A percentile compares a stretch with the other conserved stretches of the same genome.
phyloP scores from a whole-genome alignment of 2,888 invertebrate genomes.

The Orthosia gothica region DNA sequence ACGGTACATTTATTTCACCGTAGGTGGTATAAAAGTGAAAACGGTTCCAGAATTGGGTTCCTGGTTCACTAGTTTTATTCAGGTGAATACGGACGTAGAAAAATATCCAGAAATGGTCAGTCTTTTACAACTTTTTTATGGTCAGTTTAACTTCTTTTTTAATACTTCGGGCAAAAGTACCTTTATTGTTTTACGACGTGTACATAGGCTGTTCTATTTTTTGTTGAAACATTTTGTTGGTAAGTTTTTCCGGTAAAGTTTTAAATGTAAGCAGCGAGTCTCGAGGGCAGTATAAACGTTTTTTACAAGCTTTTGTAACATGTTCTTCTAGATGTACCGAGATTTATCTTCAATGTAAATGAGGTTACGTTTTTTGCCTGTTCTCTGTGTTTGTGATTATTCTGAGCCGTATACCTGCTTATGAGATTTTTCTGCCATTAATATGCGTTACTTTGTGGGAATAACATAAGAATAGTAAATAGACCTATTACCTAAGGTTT shows the following conservation, averaged over 20 bases:
- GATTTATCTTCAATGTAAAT: constrained; percentile 26
- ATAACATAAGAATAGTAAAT: not conserved
- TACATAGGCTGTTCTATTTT: constrained; percentile 27
- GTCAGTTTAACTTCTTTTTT: constrained; percentile 47
- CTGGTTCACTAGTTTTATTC: constrained; percentile 28
- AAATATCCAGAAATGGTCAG: constrained; percentile 46
- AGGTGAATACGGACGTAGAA: constrained; percentile 27
- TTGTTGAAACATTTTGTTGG: constrained; percentile 28
- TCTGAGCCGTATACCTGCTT: not conserved
- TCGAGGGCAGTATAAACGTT: constrained; percentile 42
- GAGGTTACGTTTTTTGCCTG: not conserved
- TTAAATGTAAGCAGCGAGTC: constrained; percentile 23
- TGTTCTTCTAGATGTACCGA: constrained; percentile 9
- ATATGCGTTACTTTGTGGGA: not conserved
- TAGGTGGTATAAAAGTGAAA: constrained; percentile 48
- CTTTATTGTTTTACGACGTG: constrained; percentile 46
- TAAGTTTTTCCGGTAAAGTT: constrained; percentile 33
- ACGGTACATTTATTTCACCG: constrained; percentile 43
- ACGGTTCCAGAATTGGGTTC: constrained; percentile 19
- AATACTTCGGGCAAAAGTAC: constrained; percentile 33
- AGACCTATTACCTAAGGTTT: not conserved
- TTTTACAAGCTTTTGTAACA: constrained; percentile 40
- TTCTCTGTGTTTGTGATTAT: constrained; percentile 1
- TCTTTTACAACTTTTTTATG: constrained; percentile 57
- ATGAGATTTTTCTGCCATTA: not conserved